Conservation (phyloP, 1,140 invertebrate genomes). For the Planococcus citri region DNA sequence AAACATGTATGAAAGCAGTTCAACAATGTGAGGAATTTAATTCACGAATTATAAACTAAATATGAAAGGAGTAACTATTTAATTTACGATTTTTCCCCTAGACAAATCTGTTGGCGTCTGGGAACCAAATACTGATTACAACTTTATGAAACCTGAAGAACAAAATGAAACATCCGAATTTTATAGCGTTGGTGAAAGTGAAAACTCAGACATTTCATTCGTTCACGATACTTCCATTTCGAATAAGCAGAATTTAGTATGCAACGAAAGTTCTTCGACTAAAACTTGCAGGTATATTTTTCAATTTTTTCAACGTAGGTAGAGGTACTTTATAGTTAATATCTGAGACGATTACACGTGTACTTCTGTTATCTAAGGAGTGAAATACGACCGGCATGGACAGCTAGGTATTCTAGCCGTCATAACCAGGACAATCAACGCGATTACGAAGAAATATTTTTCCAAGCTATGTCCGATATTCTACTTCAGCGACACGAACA, state of each 20-base stretch:
- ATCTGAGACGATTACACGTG: too few relatives aligned
- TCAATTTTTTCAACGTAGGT: too few relatives aligned
- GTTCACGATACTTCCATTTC: neutral
- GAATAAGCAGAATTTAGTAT: neutral
- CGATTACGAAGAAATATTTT: conserved; percentile 60
- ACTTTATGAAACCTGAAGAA: neutral
- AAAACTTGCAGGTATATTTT: neutral
- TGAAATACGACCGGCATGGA: conserved; percentile 40
- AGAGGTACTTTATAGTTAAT: too few relatives aligned
- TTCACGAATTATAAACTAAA: neutral
- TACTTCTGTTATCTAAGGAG: neutral
- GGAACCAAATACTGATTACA: neutral
- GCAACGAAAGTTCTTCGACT: neutral
- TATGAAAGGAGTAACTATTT: neutral
- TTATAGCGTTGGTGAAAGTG: conserved; percentile 12
- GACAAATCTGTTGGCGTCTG: neutral
- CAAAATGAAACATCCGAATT: neutral
- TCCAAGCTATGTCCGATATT: conserved; percentile 28
- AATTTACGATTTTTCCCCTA: neutral
- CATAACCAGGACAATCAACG: conserved; percentile 75
- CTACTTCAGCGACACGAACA: neutral
- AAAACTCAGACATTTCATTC: neutral
- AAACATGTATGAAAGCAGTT: neutral
- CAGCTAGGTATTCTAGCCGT: conserved; percentile 52
- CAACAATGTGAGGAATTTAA: conserved; percentile 1